A percentile compares a stretch with the other conserved stretches of the same genome.
phyloP scores from a whole-genome alignment of 1,140 invertebrate species.

The Zaprionus africanus region DNA sequence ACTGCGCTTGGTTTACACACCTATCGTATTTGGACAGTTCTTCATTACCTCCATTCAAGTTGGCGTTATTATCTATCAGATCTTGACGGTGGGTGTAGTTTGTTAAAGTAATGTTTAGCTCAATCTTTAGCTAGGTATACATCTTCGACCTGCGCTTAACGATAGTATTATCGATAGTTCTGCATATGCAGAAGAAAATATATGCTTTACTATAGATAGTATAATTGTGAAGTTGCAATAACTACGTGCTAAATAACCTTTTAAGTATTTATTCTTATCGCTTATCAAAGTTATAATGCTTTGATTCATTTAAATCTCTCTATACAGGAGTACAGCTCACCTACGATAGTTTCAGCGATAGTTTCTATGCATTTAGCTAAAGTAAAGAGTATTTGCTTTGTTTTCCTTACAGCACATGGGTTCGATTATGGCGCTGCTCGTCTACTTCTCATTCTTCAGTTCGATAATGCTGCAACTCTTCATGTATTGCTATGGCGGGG shows the following conservation, averaged over 20 bases:
- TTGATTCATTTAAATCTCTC: not conserved
- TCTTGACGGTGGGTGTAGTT: conserved; percentile 57
- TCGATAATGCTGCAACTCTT: conserved; percentile 78
- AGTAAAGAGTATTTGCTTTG: not conserved
- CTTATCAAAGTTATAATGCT: not conserved
- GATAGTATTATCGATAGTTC: not conserved
- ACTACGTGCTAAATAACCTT: not conserved
- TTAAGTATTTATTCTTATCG: not conserved
- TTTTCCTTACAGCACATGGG: conserved; percentile 58
- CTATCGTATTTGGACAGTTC: conserved; percentile 78
- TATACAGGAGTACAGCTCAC: too few species aligned
- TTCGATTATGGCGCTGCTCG: conserved; percentile 59
- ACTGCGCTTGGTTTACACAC: conserved; percentile 59
- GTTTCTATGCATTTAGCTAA: not conserved
- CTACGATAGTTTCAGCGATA: too few species aligned
- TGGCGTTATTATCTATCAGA: conserved; percentile 81
- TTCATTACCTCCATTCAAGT: conserved; percentile 76
- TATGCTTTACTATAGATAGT: not conserved
- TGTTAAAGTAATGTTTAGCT: too few species aligned
- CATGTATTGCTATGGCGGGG: conserved; percentile 78
- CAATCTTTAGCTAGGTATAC: too few species aligned
- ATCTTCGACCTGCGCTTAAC: not conserved
- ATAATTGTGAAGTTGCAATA: not conserved
- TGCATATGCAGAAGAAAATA: not conserved
- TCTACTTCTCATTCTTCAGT: conserved; percentile 64